These are phyloP conservation scores for Synanthedon formicaeformis DNA, from an alignment of 2,888 invertebrate genomes.

Conservation along the genomic window DNA sequence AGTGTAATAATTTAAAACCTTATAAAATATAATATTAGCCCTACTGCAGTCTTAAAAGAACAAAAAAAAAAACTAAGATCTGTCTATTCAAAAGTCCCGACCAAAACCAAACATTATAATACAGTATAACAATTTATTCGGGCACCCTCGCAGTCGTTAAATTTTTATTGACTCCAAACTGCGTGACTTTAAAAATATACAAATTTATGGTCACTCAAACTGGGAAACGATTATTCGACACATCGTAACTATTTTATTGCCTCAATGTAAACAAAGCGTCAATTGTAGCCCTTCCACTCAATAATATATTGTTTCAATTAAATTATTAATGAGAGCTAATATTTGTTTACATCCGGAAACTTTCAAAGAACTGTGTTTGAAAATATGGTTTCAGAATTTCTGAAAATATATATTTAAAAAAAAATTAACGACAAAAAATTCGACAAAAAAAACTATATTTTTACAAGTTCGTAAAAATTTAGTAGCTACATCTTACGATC, in stretches of 20 bases:
- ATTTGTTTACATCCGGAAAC: too few relatives aligned
- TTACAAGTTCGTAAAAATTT: background rate
- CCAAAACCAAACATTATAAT: too few relatives aligned
- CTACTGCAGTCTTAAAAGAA: too few relatives aligned
- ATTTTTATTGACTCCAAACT: slow-evolving; percentile 66
- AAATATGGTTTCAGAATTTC: too few relatives aligned
- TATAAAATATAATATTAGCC: too few relatives aligned
- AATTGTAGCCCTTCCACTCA: slow-evolving; percentile 26
- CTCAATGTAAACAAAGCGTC: slow-evolving; percentile 61
- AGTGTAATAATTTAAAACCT: too few relatives aligned
- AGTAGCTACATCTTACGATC: background rate
- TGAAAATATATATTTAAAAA: background rate
- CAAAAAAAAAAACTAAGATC: too few relatives aligned
- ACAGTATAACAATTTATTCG: slow-evolving; percentile 44
- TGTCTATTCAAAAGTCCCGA: too few relatives aligned
- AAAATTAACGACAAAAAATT: background rate
- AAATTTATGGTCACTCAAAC: slow-evolving; percentile 69
- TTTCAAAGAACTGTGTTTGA: too few relatives aligned
- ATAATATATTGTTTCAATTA: background rate
- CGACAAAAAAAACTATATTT: background rate
- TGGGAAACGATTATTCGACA: slow-evolving; percentile 66
- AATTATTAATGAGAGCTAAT: too few relatives aligned
- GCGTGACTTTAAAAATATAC: slow-evolving; percentile 67
- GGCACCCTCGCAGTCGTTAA: slow-evolving; percentile 62
- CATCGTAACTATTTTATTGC: slow-evolving; percentile 68